Conservation (phyloP, 2,113 vertebrate genomes). For the Oreochromis aureus region DNA sequence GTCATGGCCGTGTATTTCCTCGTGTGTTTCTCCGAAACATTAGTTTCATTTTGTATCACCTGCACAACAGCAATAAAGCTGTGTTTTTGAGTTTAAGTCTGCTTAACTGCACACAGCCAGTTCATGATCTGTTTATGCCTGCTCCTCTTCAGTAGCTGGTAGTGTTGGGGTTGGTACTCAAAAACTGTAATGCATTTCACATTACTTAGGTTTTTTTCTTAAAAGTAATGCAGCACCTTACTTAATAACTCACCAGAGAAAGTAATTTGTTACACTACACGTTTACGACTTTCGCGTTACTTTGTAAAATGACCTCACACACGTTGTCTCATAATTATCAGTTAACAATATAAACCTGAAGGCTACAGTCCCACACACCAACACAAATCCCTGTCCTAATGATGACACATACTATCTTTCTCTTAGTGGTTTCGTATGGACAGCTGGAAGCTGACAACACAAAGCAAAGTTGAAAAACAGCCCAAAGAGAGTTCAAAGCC, state of each 20-base stretch:
- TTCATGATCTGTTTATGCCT: accelerated
- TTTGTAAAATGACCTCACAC: neutral
- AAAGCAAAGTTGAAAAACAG: neutral
- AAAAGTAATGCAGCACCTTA: neutral
- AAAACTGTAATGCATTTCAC: neutral
- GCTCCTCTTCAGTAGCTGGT: neutral
- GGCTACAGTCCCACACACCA: neutral
- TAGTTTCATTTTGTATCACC: neutral
- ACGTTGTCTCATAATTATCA: neutral
- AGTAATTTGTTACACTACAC: neutral
- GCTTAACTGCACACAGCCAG: neutral
- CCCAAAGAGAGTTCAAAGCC: neutral
- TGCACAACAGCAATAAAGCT: accelerated
- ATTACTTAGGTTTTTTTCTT: neutral
- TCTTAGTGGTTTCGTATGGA: accelerated
- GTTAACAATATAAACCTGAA: neutral
- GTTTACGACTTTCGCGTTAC: neutral
- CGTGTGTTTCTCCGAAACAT: neutral
- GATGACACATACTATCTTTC: neutral
- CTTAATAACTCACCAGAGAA: accelerated
- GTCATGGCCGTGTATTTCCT: neutral
- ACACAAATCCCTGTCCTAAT: neutral
- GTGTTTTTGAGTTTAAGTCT: neutral
- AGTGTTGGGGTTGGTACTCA: neutral
- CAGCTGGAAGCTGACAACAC: neutral